These are phyloP conservation scores for Willisornis vidua DNA, from an alignment of 2,113 vertebrate genomes.

Conservation along the genomic window DNA sequence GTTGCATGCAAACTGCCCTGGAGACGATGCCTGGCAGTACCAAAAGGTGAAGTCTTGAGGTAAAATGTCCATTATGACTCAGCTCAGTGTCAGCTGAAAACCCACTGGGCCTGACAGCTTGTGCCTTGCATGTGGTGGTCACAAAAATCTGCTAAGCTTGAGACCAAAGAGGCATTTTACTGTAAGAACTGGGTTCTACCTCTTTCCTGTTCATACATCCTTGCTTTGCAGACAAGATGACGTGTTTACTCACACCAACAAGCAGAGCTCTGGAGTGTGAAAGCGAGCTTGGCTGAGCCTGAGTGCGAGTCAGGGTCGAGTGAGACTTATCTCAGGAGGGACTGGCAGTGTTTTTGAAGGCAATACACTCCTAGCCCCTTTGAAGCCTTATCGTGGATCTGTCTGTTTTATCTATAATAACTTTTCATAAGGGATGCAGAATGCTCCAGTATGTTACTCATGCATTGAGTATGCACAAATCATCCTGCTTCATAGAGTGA, in stretches of 20 bases:
- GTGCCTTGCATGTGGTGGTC: background rate
- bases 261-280: background rate
- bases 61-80: background rate
- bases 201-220: background rate
- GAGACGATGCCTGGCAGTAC: background rate
- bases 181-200: background rate
- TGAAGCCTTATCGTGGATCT: background rate
- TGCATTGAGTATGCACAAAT: background rate
- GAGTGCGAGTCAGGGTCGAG: background rate
- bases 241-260: background rate
- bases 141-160: background rate
- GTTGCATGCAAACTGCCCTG: background rate
- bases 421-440: constrained; percentile 32
- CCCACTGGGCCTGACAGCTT: background rate
- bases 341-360: constrained; percentile 37
- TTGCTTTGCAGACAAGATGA: background rate
- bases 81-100: background rate
- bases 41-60: background rate
- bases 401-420: constrained; percentile 45
- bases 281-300: background rate
- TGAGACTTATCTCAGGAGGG: background rate
- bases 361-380: background rate
- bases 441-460: background rate
- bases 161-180: background rate
- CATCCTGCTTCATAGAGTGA: background rate